These are phyloP conservation scores for Electrophaes corylata DNA, from an alignment of 2,888 invertebrate genomes.

Conservation along the genomic window DNA sequence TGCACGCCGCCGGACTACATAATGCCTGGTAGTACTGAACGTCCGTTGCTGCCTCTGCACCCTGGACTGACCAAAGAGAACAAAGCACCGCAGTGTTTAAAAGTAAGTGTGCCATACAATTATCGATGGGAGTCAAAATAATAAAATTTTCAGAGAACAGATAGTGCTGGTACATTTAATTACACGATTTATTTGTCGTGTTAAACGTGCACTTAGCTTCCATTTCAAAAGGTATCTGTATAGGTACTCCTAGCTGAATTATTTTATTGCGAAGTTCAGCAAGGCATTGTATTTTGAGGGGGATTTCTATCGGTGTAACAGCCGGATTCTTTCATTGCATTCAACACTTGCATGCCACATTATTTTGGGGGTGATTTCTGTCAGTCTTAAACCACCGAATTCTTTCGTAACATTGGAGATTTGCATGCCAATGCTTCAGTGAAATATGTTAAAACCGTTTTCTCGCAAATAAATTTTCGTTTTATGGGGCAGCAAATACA, in stretches of 20 bases:
- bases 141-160: too few relatives aligned
- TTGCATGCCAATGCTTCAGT: neutral
- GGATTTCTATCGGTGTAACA: too few relatives aligned
- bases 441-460: neutral
- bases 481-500: neutral
- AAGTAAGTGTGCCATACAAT: conserved; percentile 73
- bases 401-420: neutral
- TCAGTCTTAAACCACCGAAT: neutral
- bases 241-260: too few relatives aligned
- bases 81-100: conserved; percentile 93
- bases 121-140: too few relatives aligned
- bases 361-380: neutral
- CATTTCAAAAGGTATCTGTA: too few relatives aligned
- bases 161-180: too few relatives aligned
- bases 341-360: too few relatives aligned
- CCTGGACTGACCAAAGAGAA: conserved; percentile 94
- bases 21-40: conserved; percentile 95
- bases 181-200: too few relatives aligned
- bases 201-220: too few relatives aligned
- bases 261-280: too few relatives aligned
- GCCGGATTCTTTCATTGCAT: too few relatives aligned
- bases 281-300: too few relatives aligned
- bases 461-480: neutral
- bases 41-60: conserved; percentile 94
- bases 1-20: conserved; percentile 98